Conservation (phyloP, 2,113 vertebrate genomes). For the Cettia cetti region DNA sequence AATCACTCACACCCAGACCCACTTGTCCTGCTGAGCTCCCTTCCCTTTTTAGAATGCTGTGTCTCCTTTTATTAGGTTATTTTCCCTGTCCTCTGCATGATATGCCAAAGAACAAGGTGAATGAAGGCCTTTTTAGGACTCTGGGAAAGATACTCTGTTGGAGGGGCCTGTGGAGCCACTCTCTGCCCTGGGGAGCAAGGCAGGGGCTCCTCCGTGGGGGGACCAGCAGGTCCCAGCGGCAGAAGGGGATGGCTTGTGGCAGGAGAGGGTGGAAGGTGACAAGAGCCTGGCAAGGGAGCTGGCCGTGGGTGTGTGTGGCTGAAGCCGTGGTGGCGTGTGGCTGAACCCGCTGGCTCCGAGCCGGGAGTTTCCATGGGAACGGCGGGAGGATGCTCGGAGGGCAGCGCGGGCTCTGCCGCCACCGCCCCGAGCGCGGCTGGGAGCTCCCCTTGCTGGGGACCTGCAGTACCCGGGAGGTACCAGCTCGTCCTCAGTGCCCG, state of each 20-base stretch:
- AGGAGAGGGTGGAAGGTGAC: neutral
- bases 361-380: slow-evolving; percentile 44
- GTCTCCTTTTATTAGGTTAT: neutral
- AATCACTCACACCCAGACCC: rapidly evolving
- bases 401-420: neutral
- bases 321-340: neutral
- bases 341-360: neutral
- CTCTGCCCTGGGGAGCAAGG: neutral
- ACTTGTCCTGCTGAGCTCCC: neutral
- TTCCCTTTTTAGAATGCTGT: neutral
- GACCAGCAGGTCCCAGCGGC: neutral
- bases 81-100: neutral
- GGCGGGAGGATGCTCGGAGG: neutral
- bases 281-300: neutral
- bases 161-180: neutral
- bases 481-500: neutral
- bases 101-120: neutral
- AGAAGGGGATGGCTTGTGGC: rapidly evolving
- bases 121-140: neutral
- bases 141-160: neutral
- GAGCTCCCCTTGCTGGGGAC: neutral
- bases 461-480: neutral
- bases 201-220: rapidly evolving
- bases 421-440: rapidly evolving
- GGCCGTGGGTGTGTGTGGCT: neutral